Base-by-base conservation (phyloP, 2,113 vertebrate species). In the Sceloporus tristichus region DNA sequence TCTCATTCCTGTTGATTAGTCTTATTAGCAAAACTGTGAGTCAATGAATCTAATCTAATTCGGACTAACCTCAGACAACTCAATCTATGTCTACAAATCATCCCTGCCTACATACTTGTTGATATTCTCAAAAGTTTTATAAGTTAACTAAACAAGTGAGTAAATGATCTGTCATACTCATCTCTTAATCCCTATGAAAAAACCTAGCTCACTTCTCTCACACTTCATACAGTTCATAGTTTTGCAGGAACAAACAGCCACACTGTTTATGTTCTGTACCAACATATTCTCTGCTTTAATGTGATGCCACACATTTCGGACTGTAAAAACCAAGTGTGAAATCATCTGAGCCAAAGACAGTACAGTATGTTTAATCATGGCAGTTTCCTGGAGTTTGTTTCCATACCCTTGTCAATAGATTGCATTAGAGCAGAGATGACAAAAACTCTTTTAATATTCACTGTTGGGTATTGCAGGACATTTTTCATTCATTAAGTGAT, bases 231-330 rank as follows among this genome's bases (percentile, higher is more conserved):
- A 88, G 88, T 82, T 84, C 85, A 1, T 5, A 86, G 86, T 77
- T 90, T 92, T 62, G 68, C 91, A 90, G 90, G 91, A 94, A 92
- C 93, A 93, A 95, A 92, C 91, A 95, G 91, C 92, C 93, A 92
- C 88, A 87, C 86, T 74, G 77, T 89, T 86, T 85, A 0, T 91
- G 42, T 27, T 85, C 90, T 89, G 56, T 83, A 93, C 93, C 94
- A 93, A 92, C 80, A 94, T 94, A 89, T 92, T 93, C 92, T 92
- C 65, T 79, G 86, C 89, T 95, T 90, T 90, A 90, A 93, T 87
- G 91, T 1, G 2, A 92, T 92, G 94, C 94, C 94, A 95, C 94
- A 94, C 92, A 88, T 93, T 94, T 94, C 62, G 62, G n/a, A 56
- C 54, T 62, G 34, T 9, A 80, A 80, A 80, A 80, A 92, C 93